Conservation (phyloP, 2,113 vertebrate genomes). For the Rhipidura dahli region DNA sequence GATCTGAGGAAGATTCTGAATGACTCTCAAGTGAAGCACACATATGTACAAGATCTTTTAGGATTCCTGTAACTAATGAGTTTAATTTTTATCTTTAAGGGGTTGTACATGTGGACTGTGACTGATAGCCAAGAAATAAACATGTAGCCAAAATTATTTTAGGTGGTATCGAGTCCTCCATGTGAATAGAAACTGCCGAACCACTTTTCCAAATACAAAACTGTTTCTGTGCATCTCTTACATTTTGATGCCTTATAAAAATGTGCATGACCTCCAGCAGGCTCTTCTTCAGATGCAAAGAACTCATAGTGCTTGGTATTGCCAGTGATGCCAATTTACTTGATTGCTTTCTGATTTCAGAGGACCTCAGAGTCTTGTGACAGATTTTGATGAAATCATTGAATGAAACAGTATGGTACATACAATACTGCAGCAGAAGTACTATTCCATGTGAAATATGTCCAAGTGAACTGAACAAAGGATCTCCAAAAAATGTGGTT, state of each 20-base stretch:
- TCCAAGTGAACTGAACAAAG: neutral
- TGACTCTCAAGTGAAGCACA: neutral
- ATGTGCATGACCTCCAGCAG: neutral
- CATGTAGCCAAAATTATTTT: neutral
- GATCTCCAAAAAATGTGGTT: neutral
- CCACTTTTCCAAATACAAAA: neutral
- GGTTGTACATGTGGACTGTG: neutral
- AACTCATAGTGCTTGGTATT: neutral
- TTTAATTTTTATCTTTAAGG: neutral
- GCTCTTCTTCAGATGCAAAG: neutral
- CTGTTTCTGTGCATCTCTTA: neutral
- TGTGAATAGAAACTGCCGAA: neutral
- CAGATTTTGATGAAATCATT: neutral
- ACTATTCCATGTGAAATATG: neutral
- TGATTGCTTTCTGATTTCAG: neutral
- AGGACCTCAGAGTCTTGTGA: neutral
- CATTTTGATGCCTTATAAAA: neutral
- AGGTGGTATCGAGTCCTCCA: neutral
- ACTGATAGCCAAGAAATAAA: neutral
- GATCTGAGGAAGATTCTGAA: neutral
- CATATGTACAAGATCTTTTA: neutral
- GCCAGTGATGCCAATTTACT: neutral
- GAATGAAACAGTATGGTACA: neutral
- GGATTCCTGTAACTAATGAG: neutral
- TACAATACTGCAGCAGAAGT: neutral